Evolutionary conservation across 2,888 invertebrate species (phyloP), one percentile per base, ranked within the genome.

Genomic region (Diabrotica balteata): DNA sequence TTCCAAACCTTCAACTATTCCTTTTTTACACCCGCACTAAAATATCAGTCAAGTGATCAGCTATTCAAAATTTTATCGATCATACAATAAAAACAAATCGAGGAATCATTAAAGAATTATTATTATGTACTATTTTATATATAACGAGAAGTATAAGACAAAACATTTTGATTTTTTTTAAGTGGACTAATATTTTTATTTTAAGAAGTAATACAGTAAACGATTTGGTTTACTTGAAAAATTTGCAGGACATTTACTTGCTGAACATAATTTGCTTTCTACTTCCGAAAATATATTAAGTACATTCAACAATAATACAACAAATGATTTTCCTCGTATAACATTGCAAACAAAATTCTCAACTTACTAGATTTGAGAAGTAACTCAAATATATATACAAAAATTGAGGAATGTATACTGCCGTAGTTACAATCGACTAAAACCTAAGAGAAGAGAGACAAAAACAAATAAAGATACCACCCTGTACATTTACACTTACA

Each of bases 401-500:
- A 54, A 62, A 54, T 54, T 8, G 49, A 62, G 54, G 61, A 61
- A 61, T 61, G 61, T 45, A 60, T 11, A 9, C 10, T 7, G 8
- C 7, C 2, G 8, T 47, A 47, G 47, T 47, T 10, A 9, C 3
- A 32, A 32, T 8, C 1, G 47, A 47, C 47, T 47, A 47, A 47
- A 47, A 32, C 32, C 32, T 32, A 32, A 32, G 32, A 32, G 50
- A 17, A 51, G 9, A 55, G 42, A 11, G 42, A 49, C 46, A 52
- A 46, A 42, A 42, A 58, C 8, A 50, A 50, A 45, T 51, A 55
- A 49, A 47, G 17, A 60, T 73, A 76, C 75, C 17, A 76, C 76
- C 76, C 76, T 78, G 76, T 78, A 77, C 78, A 76, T 72, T 69
- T 70, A 76, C 74, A 73, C 68, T 73, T 72, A 74, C 72, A 73